Evolutionary conservation across 2,888 invertebrate species (phyloP), one percentile per base, ranked within the genome.

Genomic region (Aphidius colemani): DNA sequence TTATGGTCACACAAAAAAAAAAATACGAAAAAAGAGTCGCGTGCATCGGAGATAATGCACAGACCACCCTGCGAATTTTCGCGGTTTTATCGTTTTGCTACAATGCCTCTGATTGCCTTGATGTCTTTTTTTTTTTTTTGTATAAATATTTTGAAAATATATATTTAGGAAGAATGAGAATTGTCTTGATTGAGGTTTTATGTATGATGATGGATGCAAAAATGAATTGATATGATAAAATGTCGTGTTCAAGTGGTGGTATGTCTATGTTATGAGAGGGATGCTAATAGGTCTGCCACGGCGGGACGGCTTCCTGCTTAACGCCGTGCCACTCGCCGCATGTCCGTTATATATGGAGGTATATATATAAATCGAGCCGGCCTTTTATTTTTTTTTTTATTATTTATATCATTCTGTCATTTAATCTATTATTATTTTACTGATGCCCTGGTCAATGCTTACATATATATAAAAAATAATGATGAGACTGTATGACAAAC

Each of bases 271-370:
- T 50, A 57, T 59, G 64, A 67, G 85, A 85, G 85, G 85, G 85
- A 85, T 84, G 84, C 83, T 85, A 57, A 84, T 84, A 82, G 82
- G 77, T 79, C 78, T 80, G 82, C 80, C 83, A 81, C 84, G 85
- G 85, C 86, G 86, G 85, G 86, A 85, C 85, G 83, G 84, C 81
- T 84, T 83, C 83, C 83, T 84, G 85, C 85, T 81, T 81, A 80
- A 80, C 81, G 79, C 79, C 78, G 75, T 75, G 75, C 79, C 79
- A 76, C 77, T 78, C 79, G 77, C 76, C 70, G 57, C 74, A 76
- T 77, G 78, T 76, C 78, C 79, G 72, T 68, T 48, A 9, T 57
- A 57, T 57, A n/a, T 57, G 10, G 48, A 57, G 10, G 11, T 45
- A n/a, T 11, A 39, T 30, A n/a, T 57, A 18, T 57, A 13, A 57